phyloP scores from a whole-genome alignment of 1,140 invertebrate genomes.

The Helicoverpa zea region DNA sequence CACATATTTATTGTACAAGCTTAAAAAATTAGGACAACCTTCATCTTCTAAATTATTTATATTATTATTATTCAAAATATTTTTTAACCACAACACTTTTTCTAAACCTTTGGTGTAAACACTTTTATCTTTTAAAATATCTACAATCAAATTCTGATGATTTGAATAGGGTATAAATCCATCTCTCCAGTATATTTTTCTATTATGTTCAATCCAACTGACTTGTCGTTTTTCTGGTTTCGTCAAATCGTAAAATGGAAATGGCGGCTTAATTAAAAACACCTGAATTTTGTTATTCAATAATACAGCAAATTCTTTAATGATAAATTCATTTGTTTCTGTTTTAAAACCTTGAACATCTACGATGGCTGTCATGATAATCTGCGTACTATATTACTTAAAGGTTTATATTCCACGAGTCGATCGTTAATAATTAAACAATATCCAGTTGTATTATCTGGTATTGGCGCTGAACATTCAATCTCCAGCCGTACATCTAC shows the following conservation, averaged over 20 bases:
- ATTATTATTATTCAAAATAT: neutral
- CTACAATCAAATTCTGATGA: neutral
- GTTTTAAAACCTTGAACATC: neutral
- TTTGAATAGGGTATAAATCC: slow-evolving; percentile 3
- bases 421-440: slow-evolving; percentile 1
- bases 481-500: slow-evolving; percentile 1
- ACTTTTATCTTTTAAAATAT: slow-evolving; percentile 26
- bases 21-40: no score
- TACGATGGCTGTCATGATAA: neutral
- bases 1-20: no score
- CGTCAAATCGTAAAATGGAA: neutral
- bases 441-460: neutral
- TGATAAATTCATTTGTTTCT: neutral
- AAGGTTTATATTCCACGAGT: no score
- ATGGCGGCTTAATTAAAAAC: neutral
- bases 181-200: neutral
- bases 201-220: neutral
- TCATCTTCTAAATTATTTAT: no score
- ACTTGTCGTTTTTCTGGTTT: neutral
- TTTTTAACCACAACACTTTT: slow-evolving; percentile 15
- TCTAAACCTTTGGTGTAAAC: slow-evolving; percentile 27
- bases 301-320: slow-evolving; percentile 7
- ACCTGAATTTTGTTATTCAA: neutral
- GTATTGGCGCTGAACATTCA: slow-evolving; percentile 6
- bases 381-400: neutral